phyloP scores from a whole-genome alignment of 2,797 vertebrate species.

The Nothura maculosa region DNA sequence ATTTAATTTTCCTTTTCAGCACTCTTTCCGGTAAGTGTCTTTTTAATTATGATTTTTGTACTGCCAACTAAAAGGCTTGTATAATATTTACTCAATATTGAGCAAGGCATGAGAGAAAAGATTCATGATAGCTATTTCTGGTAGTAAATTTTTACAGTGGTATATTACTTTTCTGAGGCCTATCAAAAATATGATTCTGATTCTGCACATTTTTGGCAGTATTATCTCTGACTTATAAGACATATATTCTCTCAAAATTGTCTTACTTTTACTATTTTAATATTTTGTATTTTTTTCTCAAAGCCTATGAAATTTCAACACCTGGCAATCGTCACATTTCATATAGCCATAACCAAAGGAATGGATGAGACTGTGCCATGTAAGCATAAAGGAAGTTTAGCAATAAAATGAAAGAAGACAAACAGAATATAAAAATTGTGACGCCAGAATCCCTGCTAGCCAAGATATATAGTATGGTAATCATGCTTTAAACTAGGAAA shows the following conservation, averaged over 20 bases:
- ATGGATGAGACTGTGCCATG: background rate
- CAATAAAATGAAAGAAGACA: slow-evolving; percentile 17
- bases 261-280: background rate
- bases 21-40: background rate
- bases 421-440: slow-evolving; percentile 50
- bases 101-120: background rate
- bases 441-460: slow-evolving; percentile 21
- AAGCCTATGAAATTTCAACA: background rate
- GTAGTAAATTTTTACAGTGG: background rate
- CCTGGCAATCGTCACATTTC: background rate
- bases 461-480: slow-evolving; percentile 44
- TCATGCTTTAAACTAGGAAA: slow-evolving; percentile 29
- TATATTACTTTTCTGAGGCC: background rate
- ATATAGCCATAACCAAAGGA: background rate
- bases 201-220: background rate
- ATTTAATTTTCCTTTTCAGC: background rate
- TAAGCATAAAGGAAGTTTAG: slow-evolving; percentile 38
- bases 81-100: background rate
- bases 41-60: background rate
- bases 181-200: background rate
- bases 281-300: background rate
- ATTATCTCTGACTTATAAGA: background rate
- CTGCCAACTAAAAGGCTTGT: background rate
- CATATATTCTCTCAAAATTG: background rate
- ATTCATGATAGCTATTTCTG: background rate